Percentiles rank a stretch among this genome's conserved stretches.
phyloP scores from a whole-genome alignment of 1,140 invertebrate genomes.

The Epicauta chinensis region DNA sequence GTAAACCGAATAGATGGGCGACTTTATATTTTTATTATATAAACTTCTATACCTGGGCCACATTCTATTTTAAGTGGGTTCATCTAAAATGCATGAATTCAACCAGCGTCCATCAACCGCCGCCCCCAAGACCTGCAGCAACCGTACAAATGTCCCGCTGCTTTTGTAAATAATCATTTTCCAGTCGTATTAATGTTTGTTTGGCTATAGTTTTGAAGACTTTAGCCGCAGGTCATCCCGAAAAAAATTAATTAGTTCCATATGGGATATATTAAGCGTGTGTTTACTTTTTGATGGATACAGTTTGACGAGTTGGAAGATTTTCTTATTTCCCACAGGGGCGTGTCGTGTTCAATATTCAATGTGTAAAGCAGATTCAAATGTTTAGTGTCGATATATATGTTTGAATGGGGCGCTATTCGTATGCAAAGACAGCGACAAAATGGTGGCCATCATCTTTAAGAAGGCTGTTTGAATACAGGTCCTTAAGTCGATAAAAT shows the following conservation, averaged over 20 bases:
- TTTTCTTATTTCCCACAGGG: conserved; percentile 26
- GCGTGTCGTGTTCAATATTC: conserved; percentile 27
- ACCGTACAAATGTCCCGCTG: conserved; percentile 20
- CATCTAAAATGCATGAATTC: conserved; percentile 24
- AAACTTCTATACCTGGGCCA: conserved; percentile 21
- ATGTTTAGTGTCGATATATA: conserved; percentile 27
- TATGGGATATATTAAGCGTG: no score
- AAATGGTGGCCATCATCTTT: conserved; percentile 27
- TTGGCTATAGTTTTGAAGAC: conserved; percentile 20
- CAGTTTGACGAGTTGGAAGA: conserved; percentile 18
- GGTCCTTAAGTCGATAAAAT: conserved; percentile 26
- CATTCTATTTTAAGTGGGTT: conserved; percentile 22
- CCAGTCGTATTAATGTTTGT: conserved; percentile 32
- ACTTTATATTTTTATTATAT: no score
- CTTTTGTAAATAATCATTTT: conserved; percentile 33
- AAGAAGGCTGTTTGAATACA: conserved; percentile 32
- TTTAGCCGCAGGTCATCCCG: no score
- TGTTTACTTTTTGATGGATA: conserved; percentile 15
- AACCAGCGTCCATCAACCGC: neutral
- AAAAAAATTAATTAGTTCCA: no score
- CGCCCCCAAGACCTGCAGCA: neutral
- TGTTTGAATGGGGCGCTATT: conserved; percentile 31
- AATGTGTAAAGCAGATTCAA: conserved; percentile 29
- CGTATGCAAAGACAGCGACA: conserved; percentile 36
- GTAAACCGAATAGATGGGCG: neutral